Conservation (phyloP, 2,113 vertebrate species). For the Thymallus thymallus region DNA sequence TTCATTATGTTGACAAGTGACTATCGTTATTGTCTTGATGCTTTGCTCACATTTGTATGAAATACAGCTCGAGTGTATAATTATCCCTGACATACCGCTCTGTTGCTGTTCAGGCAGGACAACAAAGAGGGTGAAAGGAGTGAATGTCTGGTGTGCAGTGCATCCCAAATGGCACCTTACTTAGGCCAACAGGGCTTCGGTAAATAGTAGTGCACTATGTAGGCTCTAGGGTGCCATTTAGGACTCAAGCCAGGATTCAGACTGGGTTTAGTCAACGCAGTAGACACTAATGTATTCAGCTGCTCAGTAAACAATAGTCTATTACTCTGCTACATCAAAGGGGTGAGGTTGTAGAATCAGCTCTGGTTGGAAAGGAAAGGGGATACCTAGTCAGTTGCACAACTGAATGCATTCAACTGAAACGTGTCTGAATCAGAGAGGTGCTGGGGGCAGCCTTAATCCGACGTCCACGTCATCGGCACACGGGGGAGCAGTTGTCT, state of each 20-base stretch:
- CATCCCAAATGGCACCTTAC: no score
- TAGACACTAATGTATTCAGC: slow-evolving; percentile 4
- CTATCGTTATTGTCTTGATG: slow-evolving; percentile 11
- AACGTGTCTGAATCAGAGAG: no score
- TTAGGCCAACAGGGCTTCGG: no score
- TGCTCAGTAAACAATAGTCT: slow-evolving; percentile 16
- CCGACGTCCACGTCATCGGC: no score
- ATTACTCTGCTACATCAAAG: slow-evolving; percentile 27
- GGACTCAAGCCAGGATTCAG: no score
- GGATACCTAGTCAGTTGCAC: no score
- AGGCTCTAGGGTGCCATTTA: no score
- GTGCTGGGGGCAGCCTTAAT: no score
- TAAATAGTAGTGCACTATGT: no score
- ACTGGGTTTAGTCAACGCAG: not conserved
- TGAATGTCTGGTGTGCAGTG: not conserved
- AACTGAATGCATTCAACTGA: no score
- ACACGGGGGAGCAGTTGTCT: not conserved
- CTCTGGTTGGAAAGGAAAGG: not conserved
- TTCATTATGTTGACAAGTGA: slow-evolving; percentile 19
- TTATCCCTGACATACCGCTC: not conserved
- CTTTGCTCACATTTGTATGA: not conserved
- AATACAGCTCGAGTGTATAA: not conserved
- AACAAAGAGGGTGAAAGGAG: not conserved
- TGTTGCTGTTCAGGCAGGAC: not conserved
- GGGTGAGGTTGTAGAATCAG: slow-evolving; percentile 15